These are phyloP conservation scores for Cherax quadricarinatus DNA, from an alignment of 1,140 invertebrate genomes.

Conservation along the genomic window DNA sequence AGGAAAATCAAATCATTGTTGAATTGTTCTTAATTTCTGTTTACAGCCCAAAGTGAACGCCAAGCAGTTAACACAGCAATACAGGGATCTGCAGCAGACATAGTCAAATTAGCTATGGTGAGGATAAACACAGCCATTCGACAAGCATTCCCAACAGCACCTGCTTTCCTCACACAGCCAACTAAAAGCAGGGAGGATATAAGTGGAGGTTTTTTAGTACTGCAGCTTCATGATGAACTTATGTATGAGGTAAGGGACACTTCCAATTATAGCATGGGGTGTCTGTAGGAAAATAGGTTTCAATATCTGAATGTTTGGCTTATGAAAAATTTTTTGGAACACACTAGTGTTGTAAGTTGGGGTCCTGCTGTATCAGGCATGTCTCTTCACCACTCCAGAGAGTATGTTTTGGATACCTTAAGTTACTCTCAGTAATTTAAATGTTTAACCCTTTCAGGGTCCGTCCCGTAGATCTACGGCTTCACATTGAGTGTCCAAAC, in stretches of 20 bases:
- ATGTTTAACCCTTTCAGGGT: too few relatives aligned
- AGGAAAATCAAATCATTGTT: too few relatives aligned
- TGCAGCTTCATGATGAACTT: constrained; percentile 97
- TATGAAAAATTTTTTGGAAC: too few relatives aligned
- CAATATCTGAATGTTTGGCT: too few relatives aligned
- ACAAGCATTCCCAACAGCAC: constrained; percentile 73
- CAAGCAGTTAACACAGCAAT: constrained; percentile 97
- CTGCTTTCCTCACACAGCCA: constrained; percentile 54
- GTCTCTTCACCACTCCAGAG: too few relatives aligned
- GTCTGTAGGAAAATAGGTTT: too few relatives aligned
- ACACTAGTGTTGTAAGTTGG: too few relatives aligned
- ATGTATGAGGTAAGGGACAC: constrained; percentile 88
- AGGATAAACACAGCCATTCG: constrained; percentile 82
- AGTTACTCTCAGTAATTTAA: too few relatives aligned
- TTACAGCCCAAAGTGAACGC: constrained; percentile 89
- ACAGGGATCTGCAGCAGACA: constrained; percentile 96
- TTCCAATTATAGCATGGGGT: neutral
- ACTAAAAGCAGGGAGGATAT: constrained; percentile 57
- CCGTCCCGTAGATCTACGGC: too few relatives aligned
- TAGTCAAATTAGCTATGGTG: constrained; percentile 94
- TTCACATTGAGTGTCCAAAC: too few relatives aligned
- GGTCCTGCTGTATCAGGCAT: too few relatives aligned
- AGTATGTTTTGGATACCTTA: too few relatives aligned
- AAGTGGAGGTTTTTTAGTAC: constrained; percentile 83
- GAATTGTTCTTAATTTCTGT: neutral